A percentile compares a stretch with the other conserved stretches of the same genome.
These are phyloP conservation scores for Megaleporinus macrocephalus DNA, from an alignment of 2,113 vertebrate species.

Conservation along the genomic window DNA sequence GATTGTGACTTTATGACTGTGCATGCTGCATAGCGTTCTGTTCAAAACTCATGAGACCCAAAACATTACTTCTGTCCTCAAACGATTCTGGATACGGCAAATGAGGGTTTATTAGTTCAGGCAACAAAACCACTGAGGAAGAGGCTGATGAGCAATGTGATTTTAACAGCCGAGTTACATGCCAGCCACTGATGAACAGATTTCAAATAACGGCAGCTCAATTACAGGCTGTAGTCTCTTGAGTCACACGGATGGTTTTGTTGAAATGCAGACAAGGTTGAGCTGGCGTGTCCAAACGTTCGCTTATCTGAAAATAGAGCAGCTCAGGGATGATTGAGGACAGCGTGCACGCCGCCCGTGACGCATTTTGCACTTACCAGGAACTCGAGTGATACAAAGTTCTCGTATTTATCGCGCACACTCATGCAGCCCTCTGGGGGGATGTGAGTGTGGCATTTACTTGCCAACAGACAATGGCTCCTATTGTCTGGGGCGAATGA, in stretches of 20 bases:
- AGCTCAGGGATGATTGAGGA: not conserved
- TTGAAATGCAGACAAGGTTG: conserved; percentile 5
- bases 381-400: conserved; percentile 21
- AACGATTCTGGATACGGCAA: not conserved
- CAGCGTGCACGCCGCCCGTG: not conserved
- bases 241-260: not conserved
- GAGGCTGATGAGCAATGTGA: not conserved
- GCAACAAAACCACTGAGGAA: not conserved
- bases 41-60: not conserved
- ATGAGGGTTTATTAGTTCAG: not conserved
- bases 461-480: conserved; percentile 45
- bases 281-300: conserved; percentile 12
- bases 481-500: conserved; percentile 39
- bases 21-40: not conserved
- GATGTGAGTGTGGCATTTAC: conserved; percentile 31
- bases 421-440: conserved; percentile 8
- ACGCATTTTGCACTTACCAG: conserved; percentile 30
- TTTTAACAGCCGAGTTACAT: not conserved
- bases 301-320: conserved; percentile 26
- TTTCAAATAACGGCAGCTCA: not conserved
- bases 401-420: conserved; percentile 13
- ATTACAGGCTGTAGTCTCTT: conserved; percentile 16
- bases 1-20: no score
- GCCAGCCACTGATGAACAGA: not conserved
- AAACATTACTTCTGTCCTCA: not conserved